A percentile compares a stretch with the other conserved stretches of the same genome.
phyloP scores from a whole-genome alignment of 2,888 invertebrate genomes.

The Cataglyphis altisquamis region DNA sequence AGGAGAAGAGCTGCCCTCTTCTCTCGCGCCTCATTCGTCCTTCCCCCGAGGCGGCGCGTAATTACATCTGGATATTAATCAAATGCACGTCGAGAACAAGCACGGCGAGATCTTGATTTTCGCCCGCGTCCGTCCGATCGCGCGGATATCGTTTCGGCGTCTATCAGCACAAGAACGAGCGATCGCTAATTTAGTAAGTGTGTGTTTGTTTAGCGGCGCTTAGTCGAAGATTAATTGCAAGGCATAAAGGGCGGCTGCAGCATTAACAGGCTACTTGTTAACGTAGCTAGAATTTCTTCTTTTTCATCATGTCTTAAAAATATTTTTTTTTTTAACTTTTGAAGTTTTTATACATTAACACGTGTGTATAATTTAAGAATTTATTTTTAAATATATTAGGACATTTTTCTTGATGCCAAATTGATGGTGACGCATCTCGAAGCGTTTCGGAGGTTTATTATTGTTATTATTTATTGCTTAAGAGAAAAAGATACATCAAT shows the following conservation, averaged over 20 bases:
- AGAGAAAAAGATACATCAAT: not conserved
- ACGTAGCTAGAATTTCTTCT: not conserved
- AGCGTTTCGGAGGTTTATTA: not conserved
- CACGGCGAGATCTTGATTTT: constrained; percentile 74
- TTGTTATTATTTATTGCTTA: not conserved
- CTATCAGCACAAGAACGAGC: not conserved
- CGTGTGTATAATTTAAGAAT: not conserved
- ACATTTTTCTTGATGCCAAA: not conserved
- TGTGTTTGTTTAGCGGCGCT: constrained; percentile 10
- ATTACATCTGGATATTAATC: constrained; percentile 75
- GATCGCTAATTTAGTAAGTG: constrained; percentile 13
- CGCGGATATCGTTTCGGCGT: constrained; percentile 49
- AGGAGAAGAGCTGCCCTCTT: constrained; percentile 51
- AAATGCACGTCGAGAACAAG: constrained; percentile 65
- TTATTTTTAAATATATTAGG: not conserved
- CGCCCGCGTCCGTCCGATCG: constrained; percentile 50
- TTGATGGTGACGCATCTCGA: not conserved
- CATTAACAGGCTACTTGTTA: not conserved
- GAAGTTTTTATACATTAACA: not conserved
- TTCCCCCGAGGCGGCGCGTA: constrained; percentile 61
- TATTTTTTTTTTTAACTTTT: not conserved
- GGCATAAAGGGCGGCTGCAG: not conserved
- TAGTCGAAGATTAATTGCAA: not conserved
- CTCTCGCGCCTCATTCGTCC: constrained; percentile 52
- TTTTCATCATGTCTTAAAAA: not conserved